These are phyloP conservation scores for Drosophila rufa DNA, from an alignment of 1,140 invertebrate genomes.

Conservation along the genomic window DNA sequence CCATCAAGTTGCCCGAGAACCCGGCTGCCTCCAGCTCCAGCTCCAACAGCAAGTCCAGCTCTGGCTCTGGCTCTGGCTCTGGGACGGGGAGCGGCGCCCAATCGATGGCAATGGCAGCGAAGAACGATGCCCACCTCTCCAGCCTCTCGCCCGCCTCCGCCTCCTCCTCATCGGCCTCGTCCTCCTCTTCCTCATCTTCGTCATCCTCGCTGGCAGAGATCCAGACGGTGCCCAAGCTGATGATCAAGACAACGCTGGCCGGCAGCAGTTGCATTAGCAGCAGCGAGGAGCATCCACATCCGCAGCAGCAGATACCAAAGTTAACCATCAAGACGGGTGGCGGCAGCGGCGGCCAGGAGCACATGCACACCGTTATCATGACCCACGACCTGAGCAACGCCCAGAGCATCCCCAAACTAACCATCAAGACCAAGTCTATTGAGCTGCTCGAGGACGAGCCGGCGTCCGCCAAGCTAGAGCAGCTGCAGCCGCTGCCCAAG, in stretches of 20 bases:
- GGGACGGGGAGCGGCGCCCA: slow-evolving; percentile 12
- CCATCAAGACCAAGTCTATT: slow-evolving; percentile 65
- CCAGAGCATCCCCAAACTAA: slow-evolving; percentile 80
- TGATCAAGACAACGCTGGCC: slow-evolving; percentile 76
- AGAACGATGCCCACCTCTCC: slow-evolving; percentile 68
- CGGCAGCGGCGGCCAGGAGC: slow-evolving; percentile 22
- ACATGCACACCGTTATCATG: slow-evolving; percentile 79
- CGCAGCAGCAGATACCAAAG: slow-evolving; percentile 72
- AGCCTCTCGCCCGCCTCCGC: slow-evolving; percentile 71
- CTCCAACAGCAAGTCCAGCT: slow-evolving; percentile 15
- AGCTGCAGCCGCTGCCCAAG: slow-evolving; percentile 70
- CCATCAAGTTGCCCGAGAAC: slow-evolving; percentile 79
- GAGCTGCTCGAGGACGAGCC: slow-evolving; percentile 35
- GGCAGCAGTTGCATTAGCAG: slow-evolving; percentile 61
- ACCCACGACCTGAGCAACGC: slow-evolving; percentile 69
- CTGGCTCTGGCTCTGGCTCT: slow-evolving; percentile 12
- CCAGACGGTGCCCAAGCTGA: slow-evolving; percentile 77
- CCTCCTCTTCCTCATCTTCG: slow-evolving; percentile 56
- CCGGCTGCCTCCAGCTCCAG: slow-evolving; percentile 25
- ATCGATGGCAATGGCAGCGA: slow-evolving; percentile 15
- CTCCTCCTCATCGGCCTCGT: slow-evolving; percentile 63
- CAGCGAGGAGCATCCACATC: slow-evolving; percentile 33
- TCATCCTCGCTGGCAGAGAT: slow-evolving; percentile 42
- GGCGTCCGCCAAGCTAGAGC: slow-evolving; percentile 19
- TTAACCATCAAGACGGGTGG: slow-evolving; percentile 70